Evolutionary conservation across 64 coral and sea anemone species (phyloP).

Genomic region (Cladopsammia gracilis): DNA sequence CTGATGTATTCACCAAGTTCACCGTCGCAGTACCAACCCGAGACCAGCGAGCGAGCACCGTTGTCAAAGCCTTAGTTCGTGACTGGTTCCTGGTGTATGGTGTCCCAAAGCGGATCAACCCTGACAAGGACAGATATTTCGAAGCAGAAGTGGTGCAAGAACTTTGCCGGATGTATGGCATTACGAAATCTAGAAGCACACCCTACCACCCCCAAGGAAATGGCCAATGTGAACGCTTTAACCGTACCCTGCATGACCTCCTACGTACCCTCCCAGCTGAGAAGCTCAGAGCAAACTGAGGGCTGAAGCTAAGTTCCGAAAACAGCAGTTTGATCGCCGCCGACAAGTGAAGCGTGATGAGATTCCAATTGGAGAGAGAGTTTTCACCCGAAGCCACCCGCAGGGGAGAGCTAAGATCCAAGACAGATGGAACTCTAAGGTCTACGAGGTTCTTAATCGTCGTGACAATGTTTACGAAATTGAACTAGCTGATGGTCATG

Average conservation of each 20-base stretch:
- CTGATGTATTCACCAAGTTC: constrained; percentile 38
- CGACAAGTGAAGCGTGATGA: constrained; percentile 9
- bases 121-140: constrained; percentile 13
- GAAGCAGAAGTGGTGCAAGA: constrained; percentile 15
- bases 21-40: constrained; percentile 25
- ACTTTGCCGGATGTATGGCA: not conserved
- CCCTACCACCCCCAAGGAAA: constrained; percentile 55
- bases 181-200: not conserved
- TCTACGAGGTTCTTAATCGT: constrained; percentile 60
- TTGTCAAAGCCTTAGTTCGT: constrained; percentile 11
- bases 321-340: constrained; percentile 38
- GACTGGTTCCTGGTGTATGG: constrained; percentile 33
- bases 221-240: constrained; percentile 43
- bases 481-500: constrained; percentile 68
- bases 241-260: constrained; percentile 4
- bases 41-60: constrained; percentile 24
- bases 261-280: not conserved
- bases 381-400: constrained; percentile 10
- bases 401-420: constrained; percentile 62
- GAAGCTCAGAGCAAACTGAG: constrained; percentile 20
- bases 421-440: constrained; percentile 49
- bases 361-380: constrained; percentile 24
- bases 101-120: not conserved
- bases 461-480: constrained; percentile 65
- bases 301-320: constrained; percentile 10